These are phyloP conservation scores for Sphaerophoria rueppellii DNA, from an alignment of 2,888 invertebrate species.

Conservation along the genomic window DNA sequence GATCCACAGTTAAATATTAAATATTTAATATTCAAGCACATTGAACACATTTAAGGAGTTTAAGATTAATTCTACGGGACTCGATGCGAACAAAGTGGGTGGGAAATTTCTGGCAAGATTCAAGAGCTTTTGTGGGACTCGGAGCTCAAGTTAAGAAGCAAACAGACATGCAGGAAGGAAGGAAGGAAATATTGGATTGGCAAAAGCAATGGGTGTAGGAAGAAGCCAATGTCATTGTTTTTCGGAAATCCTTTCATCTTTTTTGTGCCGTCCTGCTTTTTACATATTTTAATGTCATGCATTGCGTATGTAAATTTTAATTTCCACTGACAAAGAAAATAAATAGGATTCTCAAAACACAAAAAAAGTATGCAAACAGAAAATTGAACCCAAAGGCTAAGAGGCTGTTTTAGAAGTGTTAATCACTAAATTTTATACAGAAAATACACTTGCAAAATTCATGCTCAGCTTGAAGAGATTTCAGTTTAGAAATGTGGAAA, in stretches of 20 bases:
- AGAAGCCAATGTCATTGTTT: conserved; percentile 15
- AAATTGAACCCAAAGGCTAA: not conserved
- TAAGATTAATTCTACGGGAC: conserved; percentile 10
- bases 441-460: conserved; percentile 2
- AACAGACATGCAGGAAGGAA: not conserved
- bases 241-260: conserved; percentile 32
- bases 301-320: conserved; percentile 35
- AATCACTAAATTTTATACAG: not conserved
- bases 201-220: not conserved
- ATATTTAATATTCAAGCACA: conserved; percentile 36
- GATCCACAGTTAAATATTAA: not conserved
- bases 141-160: not conserved
- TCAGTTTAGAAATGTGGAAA: not conserved
- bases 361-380: not conserved
- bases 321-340: not conserved
- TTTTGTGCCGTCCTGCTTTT: conserved; percentile 5
- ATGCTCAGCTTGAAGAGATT: conserved; percentile 1
- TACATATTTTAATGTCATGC: conserved; percentile 27
- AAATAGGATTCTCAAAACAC: not conserved
- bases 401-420: not conserved
- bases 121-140: not conserved
- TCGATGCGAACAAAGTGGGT: conserved; percentile 10
- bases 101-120: conserved; percentile 18
- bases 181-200: not conserved
- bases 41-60: conserved; percentile 18